Percentiles rank a stretch among this genome's conserved stretches.
Conservation (phyloP, 37 sponge, comb jelly and placozoan genomes). For the Spongia lamella region DNA sequence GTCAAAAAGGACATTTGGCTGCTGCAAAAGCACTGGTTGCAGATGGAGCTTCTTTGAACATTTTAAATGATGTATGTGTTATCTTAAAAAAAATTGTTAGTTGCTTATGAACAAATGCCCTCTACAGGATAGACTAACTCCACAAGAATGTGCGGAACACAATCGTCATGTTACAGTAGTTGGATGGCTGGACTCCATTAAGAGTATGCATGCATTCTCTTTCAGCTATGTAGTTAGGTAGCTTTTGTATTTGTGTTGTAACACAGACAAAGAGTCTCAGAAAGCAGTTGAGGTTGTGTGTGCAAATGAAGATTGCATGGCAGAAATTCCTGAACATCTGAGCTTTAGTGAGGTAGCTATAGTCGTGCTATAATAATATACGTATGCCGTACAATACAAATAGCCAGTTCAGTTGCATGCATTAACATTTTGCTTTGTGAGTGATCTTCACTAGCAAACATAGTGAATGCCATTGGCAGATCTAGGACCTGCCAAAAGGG, state of each 20-base stretch:
- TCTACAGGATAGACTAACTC: slow-evolving; percentile 39
- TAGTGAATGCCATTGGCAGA: too few relatives aligned
- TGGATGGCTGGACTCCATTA: slow-evolving; percentile 34
- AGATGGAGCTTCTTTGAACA: too few relatives aligned
- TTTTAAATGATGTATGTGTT: too few relatives aligned
- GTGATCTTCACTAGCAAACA: too few relatives aligned
- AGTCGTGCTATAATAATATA: too few relatives aligned
- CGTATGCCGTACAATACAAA: background rate
- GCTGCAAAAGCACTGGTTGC: too few relatives aligned
- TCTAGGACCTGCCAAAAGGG: too few relatives aligned
- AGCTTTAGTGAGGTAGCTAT: slow-evolving; percentile 42
- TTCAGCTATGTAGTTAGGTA: background rate
- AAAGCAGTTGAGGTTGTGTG: slow-evolving; percentile 28
- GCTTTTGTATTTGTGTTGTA: background rate
- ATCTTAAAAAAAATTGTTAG: background rate
- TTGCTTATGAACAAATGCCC: background rate
- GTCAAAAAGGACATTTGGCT: too few relatives aligned
- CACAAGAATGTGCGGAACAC: slow-evolving; percentile 33
- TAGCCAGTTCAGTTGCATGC: too few relatives aligned
- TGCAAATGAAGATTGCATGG: slow-evolving; percentile 32
- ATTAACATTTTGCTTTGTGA: too few relatives aligned
- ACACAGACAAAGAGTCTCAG: background rate
- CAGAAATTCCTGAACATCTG: slow-evolving; percentile 36
- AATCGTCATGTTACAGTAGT: slow-evolving; percentile 33
- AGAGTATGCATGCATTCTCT: background rate